Evolutionary conservation across 2,888 invertebrate genomes (phyloP), one percentile per base, ranked within the genome.

Genomic region (Macrostomum cliftonense): DNA sequence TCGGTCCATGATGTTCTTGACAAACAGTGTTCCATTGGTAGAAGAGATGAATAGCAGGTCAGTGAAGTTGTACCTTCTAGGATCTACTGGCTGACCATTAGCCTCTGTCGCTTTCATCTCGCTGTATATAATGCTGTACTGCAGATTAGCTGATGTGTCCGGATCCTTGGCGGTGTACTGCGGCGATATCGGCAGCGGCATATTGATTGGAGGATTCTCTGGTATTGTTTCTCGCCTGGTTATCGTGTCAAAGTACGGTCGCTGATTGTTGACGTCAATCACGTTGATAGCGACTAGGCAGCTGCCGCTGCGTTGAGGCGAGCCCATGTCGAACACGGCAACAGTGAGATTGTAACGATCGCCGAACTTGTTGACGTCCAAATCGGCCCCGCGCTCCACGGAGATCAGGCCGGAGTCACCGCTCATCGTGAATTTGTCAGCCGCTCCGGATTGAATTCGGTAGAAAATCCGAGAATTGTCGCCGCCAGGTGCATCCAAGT

Each of bases 371-470:
- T 28, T 28, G 28, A 28, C 28, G 28, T 28, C 28, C 5, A 28
- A 9, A 28, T 28, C 28, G 28, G 28, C 28, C 5, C 28, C 28
- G 28, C 28, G 28, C 28, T 28, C 28, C 5, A 28, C 40, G 5
- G 9, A 40, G 2, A 50, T 37, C 9, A 46, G 19, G 14, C 89
- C 89, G 0, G 78, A 77, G 57, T 82, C 80, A 0, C 86, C 78
- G 57, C 82, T 82, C 39, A 89, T 83, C 1, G 84, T 79, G 64
- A 89, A 89, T 72, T 88, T 88, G 65, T 88, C 88, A 46, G 79
- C 78, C 0, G 85, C 86, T 0, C 88, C 88, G 51, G 77, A 77
- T 62, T 83, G 81, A 50, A 89, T 83, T 54, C 88, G 77, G 68
- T 88, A 89, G 1, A 83, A 83, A 0, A 89, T 71, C 45, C 77